Percentiles rank a stretch among this genome's conserved stretches.
These are phyloP conservation scores for Aptenodytes patagonicus DNA, from an alignment of 2,113 vertebrate species.

Conservation along the genomic window DNA sequence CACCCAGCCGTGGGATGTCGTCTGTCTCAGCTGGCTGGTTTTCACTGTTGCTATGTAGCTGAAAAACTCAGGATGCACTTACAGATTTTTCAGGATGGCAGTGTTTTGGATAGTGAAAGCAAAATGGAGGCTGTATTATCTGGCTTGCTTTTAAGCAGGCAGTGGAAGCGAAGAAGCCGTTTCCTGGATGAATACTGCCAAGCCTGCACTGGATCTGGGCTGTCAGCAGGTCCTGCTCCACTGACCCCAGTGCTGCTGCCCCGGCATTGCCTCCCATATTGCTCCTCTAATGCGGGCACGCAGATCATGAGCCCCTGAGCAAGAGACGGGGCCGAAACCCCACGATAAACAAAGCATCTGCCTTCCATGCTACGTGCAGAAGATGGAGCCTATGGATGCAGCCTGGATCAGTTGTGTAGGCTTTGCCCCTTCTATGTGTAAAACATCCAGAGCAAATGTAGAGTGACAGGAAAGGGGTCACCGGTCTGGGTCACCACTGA, in stretches of 20 bases:
- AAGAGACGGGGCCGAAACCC: background rate
- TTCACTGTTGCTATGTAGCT: background rate
- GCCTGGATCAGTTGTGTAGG: background rate
- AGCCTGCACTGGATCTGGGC: background rate
- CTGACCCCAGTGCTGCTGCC: accelerated
- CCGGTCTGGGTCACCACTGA: constrained; percentile 26
- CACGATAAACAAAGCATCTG: background rate
- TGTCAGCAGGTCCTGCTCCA: background rate
- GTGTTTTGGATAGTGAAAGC: background rate
- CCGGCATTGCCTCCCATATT: accelerated
- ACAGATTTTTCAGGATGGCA: background rate
- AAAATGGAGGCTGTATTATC: background rate
- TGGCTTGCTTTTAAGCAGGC: background rate
- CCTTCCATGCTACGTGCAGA: background rate
- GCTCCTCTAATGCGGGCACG: background rate
- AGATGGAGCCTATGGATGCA: background rate
- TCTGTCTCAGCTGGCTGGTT: background rate
- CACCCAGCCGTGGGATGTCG: background rate
- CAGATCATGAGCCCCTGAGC: background rate
- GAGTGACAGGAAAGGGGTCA: constrained; percentile 58
- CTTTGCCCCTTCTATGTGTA: constrained; percentile 18
- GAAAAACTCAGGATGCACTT: background rate
- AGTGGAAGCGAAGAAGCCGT: background rate
- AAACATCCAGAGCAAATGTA: constrained; percentile 44
- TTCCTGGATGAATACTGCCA: background rate